A percentile compares a stretch with the other conserved stretches of the same genome.
Conservation (phyloP, 2,888 invertebrate genomes). For the Willowsia nigromaculata region DNA sequence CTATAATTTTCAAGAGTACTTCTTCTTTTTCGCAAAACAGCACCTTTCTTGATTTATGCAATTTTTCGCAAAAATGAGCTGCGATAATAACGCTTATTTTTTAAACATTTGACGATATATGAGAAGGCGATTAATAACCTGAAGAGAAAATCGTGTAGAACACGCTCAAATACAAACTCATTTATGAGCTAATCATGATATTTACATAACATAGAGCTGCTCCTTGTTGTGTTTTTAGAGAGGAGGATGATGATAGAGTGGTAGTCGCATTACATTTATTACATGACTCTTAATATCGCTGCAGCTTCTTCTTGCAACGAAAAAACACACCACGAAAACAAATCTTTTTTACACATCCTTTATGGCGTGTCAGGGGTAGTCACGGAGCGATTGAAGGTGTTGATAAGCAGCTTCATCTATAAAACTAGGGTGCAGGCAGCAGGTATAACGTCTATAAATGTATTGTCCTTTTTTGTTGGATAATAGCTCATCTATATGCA, state of each 20-base stretch:
- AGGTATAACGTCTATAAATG: too few species aligned
- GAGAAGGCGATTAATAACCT: constrained; percentile 36
- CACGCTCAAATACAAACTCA: constrained; percentile 17
- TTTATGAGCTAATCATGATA: constrained; percentile 36
- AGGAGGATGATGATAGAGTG: background rate
- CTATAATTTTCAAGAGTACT: background rate
- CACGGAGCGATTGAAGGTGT: constrained; percentile 60
- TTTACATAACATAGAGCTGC: constrained; percentile 33
- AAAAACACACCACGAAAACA: constrained; percentile 6
- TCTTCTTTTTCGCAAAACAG: background rate
- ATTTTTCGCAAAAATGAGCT: background rate
- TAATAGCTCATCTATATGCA: constrained; percentile 17
- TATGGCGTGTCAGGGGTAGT: constrained; percentile 53
- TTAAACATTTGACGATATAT: background rate
- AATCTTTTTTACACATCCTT: constrained; percentile 37
- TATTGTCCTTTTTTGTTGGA: background rate
- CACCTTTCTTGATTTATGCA: constrained; percentile 3
- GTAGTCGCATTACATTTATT: background rate
- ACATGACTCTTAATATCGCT: background rate
- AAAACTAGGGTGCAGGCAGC: too few species aligned
- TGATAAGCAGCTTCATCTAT: constrained; percentile 36
- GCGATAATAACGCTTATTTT: background rate
- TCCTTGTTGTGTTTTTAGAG: background rate
- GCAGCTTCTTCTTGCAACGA: background rate
- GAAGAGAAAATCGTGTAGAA: constrained; percentile 26